These are phyloP conservation scores for Avahi laniger DNA, from an alignment of 2,797 vertebrate species.

Conservation along the genomic window DNA sequence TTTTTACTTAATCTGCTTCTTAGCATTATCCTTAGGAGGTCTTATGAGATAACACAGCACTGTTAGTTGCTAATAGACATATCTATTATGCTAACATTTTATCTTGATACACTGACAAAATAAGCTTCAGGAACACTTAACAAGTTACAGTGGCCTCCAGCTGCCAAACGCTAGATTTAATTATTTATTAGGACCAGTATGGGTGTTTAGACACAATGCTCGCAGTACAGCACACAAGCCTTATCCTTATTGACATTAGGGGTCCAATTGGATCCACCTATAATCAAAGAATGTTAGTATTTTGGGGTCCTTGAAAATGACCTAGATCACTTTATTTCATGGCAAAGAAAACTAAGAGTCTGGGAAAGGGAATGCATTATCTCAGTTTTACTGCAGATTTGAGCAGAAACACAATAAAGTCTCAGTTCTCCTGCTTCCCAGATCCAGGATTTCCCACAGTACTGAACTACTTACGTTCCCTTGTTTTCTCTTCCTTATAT, in stretches of 20 bases:
- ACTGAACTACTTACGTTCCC: background rate
- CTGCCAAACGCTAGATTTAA: conserved; percentile 74
- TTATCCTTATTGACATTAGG: conserved; percentile 34
- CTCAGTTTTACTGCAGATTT: background rate
- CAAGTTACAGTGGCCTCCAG: conserved; percentile 4
- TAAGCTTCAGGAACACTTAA: conserved; percentile 55
- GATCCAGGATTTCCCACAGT: background rate
- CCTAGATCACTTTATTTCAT: background rate
- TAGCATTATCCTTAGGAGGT: conserved; percentile 52
- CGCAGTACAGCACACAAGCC: background rate
- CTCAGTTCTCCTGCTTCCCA: background rate
- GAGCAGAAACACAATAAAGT: background rate
- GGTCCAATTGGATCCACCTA: background rate
- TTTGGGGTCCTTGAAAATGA: background rate
- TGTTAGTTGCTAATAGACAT: conserved; percentile 71
- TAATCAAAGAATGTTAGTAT: background rate
- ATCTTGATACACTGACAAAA: conserved; percentile 65
- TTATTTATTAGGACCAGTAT: conserved; percentile 64
- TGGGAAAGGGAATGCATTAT: background rate
- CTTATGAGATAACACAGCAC: conserved; percentile 63
- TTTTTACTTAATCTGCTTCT: conserved; percentile 40
- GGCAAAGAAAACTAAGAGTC: background rate
- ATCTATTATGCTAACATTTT: conserved; percentile 80
- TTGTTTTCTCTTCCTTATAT: background rate
- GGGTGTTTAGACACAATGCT: background rate